Base-by-base conservation (phyloP, 2,888 invertebrate genomes). In the Sericinus montela region DNA sequence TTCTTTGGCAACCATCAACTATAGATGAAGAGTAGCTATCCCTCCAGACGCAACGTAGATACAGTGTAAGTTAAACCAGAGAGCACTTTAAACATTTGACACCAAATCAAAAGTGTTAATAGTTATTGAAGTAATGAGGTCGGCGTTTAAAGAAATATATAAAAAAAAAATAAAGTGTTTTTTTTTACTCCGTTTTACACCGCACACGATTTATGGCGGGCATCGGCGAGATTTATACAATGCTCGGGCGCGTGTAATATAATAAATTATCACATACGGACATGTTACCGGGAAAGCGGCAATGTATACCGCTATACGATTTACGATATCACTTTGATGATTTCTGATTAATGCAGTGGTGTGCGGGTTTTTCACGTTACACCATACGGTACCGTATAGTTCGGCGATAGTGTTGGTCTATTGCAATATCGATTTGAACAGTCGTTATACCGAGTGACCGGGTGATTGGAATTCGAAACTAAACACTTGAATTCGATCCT, bases 181-280 rank as follows among this genome's bases (percentile, higher is more conserved):
- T 30, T 43, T 44, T 44, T 39, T 29, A 29, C 16, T 19, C 34
- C 44, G 34, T 14, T 48, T 42, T 48, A 42, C 48, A 38, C 48
- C 42, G 42, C 43, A 38, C 32, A 46, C 46, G 51, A 55, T 55
- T 55, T 55, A 55, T 44, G 45, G 48, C 40, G 51, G 52, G 45
- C 53, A 37, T 30, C 41, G 51, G 37, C n/a, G 44, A 55, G 55
- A 55, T 55, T 55, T 55, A 55, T 55, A 55, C 43, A 53, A 48
- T 53, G 51, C 51, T 45, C 50, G 28, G 11, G 46, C 51, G 48
- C 40, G 23, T 55, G 50, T 55, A 46, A 46, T 46, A 35, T 38
- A 15, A 55, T 55, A 55, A 55, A 55, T 55, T 55, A 55, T 55
- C 51, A 39, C 51, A 51, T 53, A 42, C 37, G 44, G 51, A 55